Evolutionary conservation across 2,113 vertebrate genomes (phyloP).

Genomic region (Caranx ignobilis): DNA sequence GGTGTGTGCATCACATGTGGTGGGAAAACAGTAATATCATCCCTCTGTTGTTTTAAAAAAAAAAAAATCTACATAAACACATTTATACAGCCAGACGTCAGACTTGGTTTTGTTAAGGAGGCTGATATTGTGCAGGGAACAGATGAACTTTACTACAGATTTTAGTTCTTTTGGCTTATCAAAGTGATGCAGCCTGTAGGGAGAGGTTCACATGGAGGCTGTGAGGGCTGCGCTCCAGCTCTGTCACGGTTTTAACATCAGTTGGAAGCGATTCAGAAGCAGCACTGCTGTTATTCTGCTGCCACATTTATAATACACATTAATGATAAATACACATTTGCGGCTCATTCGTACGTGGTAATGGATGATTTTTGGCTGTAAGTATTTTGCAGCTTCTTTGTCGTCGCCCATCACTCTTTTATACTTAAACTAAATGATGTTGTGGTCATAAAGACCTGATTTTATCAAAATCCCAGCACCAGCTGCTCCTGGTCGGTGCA

Average conservation of each 20-base stretch:
- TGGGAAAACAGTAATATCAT: not conserved
- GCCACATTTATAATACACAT: not conserved
- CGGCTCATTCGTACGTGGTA: too few relatives aligned
- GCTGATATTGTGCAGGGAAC: not conserved
- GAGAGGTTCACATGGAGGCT: not conserved
- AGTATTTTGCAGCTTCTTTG: too few relatives aligned
- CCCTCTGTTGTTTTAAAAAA: not conserved
- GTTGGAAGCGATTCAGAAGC: not conserved
- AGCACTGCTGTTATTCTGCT: not conserved
- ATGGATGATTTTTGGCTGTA: too few relatives aligned
- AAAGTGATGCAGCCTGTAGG: too few relatives aligned
- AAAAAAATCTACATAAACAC: not conserved
- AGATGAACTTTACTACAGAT: not conserved
- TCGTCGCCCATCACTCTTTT: too few relatives aligned
- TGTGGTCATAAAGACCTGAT: not conserved
- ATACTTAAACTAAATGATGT: not conserved
- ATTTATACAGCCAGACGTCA: not conserved
- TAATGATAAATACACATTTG: too few relatives aligned
- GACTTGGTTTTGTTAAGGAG: not conserved
- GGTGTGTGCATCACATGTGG: constrained; percentile 27
- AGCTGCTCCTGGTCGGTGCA: not conserved
- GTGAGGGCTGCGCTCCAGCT: not conserved
- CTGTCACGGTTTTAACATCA: too few relatives aligned
- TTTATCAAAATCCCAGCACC: not conserved
- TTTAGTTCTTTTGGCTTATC: not conserved